These are phyloP conservation scores for Nansenia antarctica DNA, from an alignment of 2,113 vertebrate genomes.

Conservation along the genomic window DNA sequence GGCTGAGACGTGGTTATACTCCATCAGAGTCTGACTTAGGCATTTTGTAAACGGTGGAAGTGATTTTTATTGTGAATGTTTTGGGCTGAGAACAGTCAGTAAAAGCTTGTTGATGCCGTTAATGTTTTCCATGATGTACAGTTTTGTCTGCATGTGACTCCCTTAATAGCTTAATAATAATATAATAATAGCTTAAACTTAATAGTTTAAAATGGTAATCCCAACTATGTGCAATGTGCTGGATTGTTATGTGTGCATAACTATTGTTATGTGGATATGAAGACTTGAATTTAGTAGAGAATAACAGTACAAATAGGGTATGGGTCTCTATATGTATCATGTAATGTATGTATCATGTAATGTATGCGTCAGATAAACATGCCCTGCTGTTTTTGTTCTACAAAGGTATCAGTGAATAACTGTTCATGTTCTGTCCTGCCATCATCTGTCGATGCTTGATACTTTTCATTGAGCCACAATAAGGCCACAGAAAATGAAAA, in stretches of 20 bases:
- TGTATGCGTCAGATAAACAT: too few relatives aligned
- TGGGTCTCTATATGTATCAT: too few relatives aligned
- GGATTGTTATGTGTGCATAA: too few relatives aligned
- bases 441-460: constrained; percentile 14
- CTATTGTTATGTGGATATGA: too few relatives aligned
- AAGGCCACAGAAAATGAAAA: constrained; percentile 76
- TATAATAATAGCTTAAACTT: not conserved
- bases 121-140: not conserved
- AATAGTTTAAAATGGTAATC: too few relatives aligned
- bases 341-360: too few relatives aligned
- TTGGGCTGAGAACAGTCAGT: constrained; percentile 61
- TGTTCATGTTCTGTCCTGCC: too few relatives aligned
- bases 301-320: too few relatives aligned
- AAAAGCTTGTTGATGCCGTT: constrained; percentile 20
- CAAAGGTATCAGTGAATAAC: constrained; percentile 35
- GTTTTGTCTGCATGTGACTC: constrained; percentile 16
- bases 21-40: not conserved
- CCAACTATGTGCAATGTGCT: too few relatives aligned
- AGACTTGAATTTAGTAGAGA: too few relatives aligned
- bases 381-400: too few relatives aligned
- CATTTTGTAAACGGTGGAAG: constrained; percentile 60
- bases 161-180: not conserved
- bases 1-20: constrained; percentile 24
- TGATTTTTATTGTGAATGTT: constrained; percentile 71
- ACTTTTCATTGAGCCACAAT: constrained; percentile 65